Conservation (phyloP, 2,797 vertebrate species). For the Sparidentex hasta region DNA sequence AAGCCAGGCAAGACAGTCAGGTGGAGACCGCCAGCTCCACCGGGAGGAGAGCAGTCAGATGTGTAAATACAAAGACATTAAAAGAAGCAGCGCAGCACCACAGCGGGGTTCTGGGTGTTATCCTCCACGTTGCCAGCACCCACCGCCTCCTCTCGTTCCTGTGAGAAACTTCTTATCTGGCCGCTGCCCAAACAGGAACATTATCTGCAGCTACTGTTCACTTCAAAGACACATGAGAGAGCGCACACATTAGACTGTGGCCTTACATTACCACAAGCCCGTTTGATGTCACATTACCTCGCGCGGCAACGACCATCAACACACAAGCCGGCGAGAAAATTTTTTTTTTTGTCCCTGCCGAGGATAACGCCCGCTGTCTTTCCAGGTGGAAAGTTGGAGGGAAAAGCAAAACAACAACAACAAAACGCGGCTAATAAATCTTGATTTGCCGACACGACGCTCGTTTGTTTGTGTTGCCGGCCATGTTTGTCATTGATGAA, state of each 20-base stretch:
- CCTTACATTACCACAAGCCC: conserved; percentile 46
- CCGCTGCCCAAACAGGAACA: conserved; percentile 57
- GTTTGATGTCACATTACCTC: conserved; percentile 70
- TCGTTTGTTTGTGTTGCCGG: conserved; percentile 70
- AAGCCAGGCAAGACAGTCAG: conserved; percentile 48
- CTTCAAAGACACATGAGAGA: conserved; percentile 70
- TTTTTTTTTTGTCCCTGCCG: conserved; percentile 38
- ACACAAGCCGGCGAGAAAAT: conserved; percentile 12
- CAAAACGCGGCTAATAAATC: conserved; percentile 75
- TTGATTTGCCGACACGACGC: conserved; percentile 69
- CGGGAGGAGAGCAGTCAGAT: conserved; percentile 29
- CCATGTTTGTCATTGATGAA: conserved; percentile 78
- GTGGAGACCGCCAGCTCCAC: conserved; percentile 46
- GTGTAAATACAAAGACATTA: conserved; percentile 43
- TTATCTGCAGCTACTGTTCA: conserved; percentile 64
- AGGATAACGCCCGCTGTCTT: conserved; percentile 36
- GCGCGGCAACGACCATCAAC: conserved; percentile 38
- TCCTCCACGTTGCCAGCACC: conserved; percentile 34
- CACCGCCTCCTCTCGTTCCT: conserved; percentile 26
- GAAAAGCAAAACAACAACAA: conserved; percentile 46
- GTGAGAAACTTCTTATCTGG: conserved; percentile 59
- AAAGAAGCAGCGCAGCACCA: conserved; percentile 6
- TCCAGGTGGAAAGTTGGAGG: conserved; percentile 45
- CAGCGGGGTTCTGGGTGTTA: conserved; percentile 24
- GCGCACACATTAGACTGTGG: conserved; percentile 47